These are phyloP conservation scores for Erythrocercus mccallii DNA, from an alignment of 2,113 vertebrate genomes.

Conservation along the genomic window DNA sequence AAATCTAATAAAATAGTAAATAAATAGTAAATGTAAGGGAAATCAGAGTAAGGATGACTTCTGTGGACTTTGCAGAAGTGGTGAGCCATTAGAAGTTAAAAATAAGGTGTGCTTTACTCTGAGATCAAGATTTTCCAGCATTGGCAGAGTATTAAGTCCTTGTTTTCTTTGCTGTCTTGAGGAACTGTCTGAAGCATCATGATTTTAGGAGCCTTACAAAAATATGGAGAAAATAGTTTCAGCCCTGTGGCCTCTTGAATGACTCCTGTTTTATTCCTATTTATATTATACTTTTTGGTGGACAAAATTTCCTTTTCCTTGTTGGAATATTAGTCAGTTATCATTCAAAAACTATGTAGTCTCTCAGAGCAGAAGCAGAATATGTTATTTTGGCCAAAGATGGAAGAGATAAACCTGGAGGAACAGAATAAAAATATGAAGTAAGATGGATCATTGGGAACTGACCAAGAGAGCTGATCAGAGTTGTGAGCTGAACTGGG, in stretches of 20 bases:
- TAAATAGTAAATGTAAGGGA: neutral
- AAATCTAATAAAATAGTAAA: neutral
- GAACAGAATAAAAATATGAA: neutral
- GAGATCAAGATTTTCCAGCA: neutral
- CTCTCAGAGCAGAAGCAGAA: neutral
- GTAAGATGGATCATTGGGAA: neutral
- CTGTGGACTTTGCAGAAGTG: neutral
- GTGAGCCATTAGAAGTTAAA: neutral
- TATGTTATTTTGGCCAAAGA: neutral
- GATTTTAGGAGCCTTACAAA: neutral
- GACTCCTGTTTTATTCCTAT: neutral
- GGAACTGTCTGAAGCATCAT: neutral
- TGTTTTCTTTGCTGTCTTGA: neutral
- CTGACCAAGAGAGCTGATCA: neutral
- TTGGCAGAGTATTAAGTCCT: neutral
- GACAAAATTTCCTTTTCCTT: neutral
- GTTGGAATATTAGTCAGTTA: neutral
- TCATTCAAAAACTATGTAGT: neutral
- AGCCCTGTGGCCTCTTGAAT: neutral
- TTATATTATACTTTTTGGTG: neutral
- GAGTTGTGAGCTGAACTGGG: neutral
- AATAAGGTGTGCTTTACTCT: neutral
- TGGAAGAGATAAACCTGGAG: neutral
- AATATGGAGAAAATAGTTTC: neutral
- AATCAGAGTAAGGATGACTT: neutral